Conservation (phyloP, 2,888 invertebrate genomes). For the Leptura quadrifasciata region DNA sequence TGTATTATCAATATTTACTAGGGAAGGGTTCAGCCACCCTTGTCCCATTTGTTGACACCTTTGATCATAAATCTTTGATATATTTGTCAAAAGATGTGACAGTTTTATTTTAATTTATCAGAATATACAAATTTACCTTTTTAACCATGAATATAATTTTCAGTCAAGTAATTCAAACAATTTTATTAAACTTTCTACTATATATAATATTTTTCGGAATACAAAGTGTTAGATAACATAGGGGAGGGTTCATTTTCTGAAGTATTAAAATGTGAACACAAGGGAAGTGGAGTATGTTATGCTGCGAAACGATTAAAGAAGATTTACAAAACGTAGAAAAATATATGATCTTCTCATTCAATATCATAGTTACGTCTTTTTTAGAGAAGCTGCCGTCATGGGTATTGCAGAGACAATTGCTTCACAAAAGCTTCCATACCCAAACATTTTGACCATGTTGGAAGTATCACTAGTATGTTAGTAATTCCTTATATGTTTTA, state of each 20-base stretch:
- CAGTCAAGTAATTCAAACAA: conserved; percentile 47
- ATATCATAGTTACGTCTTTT: conserved; percentile 54
- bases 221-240: conserved; percentile 79
- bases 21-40: neutral
- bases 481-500: conserved; percentile 46
- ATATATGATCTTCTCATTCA: neutral
- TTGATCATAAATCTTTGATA: neutral
- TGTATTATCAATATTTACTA: neutral
- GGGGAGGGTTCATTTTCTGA: conserved; percentile 84
- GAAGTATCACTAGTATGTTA: conserved; percentile 80
- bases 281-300: conserved; percentile 75
- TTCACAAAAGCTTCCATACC: conserved; percentile 77
- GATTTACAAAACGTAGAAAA: conserved; percentile 76
- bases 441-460: conserved; percentile 79
- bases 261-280: conserved; percentile 80
- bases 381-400: conserved; percentile 73
- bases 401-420: conserved; percentile 79
- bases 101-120: conserved; percentile 18
- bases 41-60: neutral
- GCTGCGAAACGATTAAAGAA: conserved; percentile 81
- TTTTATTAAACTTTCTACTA: neutral
- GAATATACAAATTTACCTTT: conserved; percentile 10
- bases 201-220: conserved; percentile 72
- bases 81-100: conserved; percentile 20
- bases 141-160: conserved; percentile 53